Evolutionary conservation across 2,797 vertebrate species (phyloP), one percentile per base, ranked within the genome.

Genomic region (Neostethus bicornis): DNA sequence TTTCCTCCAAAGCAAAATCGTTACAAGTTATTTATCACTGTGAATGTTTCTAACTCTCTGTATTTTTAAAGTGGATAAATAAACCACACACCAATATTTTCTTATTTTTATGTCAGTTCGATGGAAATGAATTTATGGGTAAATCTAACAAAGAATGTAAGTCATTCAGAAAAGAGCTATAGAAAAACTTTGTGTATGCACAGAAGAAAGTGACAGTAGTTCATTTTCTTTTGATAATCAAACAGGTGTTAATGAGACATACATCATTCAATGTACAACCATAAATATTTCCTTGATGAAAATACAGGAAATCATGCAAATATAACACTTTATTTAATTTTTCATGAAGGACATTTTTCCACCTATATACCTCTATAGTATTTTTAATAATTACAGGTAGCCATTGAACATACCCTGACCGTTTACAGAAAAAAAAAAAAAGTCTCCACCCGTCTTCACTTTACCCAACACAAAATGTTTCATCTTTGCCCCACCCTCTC

Each of bases 271-370:
- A 71, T 80, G 90, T 85, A 91, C 85, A 86, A 84, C 79, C 54
- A 86, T 84, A 86, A 74, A 88, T 75, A 86, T 89, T 74, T 88
- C 83, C 77, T 85, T 50, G 51, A 90, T 85, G 89, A 90, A 92
- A 92, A 91, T 91, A 91, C 92, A 90, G 85, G 83, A 85, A 90
- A 82, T 93, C 92, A 93, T 93, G 92, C 92, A 92, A 92, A 91
- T 92, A 93, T 92, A 92, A 92, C 91, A 92, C 89, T 92, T 92
- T 91, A 86, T 90, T 92, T 90, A 55, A 82, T 82, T 85, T 89
- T 69, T 85, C 77, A 68, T 82, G 66, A 67, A 70, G 75, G 61
- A 86, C 73, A 77, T 78, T 77, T 85, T 81, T 70, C 62, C 78
- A 82, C 61, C 76, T 88, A 73, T 89, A 86, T 87, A 86, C 70